These are phyloP conservation scores for Lysiphlebus fabarum DNA, from an alignment of 1,140 invertebrate genomes.

Conservation along the genomic window DNA sequence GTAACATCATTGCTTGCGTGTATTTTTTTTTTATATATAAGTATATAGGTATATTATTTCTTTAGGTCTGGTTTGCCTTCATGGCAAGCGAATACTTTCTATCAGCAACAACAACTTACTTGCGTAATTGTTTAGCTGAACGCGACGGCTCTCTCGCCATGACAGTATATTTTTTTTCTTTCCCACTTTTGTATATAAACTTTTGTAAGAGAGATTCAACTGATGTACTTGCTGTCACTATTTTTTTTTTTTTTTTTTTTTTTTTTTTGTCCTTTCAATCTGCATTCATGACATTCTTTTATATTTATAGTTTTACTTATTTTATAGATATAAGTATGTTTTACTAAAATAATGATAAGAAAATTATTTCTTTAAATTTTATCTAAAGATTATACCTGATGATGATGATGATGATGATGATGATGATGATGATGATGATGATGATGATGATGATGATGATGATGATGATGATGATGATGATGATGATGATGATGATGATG, in stretches of 20 bases:
- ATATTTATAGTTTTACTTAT: too few relatives aligned
- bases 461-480: too few relatives aligned
- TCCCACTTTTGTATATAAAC: not conserved
- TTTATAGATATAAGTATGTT: too few relatives aligned
- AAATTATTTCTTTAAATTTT: too few relatives aligned
- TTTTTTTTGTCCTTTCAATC: conserved; percentile 2
- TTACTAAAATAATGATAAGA: too few relatives aligned
- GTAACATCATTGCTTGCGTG: not conserved
- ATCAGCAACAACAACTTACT: conserved; percentile 10
- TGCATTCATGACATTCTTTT: not conserved
- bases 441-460: too few relatives aligned
- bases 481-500: too few relatives aligned
- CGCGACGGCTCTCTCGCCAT: not conserved
- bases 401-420: too few relatives aligned
- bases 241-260: not conserved
- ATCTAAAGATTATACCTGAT: too few relatives aligned
- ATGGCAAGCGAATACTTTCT: conserved; percentile 16
- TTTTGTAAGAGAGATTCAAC: not conserved
- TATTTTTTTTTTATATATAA: conserved; percentile 8
- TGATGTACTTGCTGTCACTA: conserved; percentile 1
- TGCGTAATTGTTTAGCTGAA: conserved; percentile 16
- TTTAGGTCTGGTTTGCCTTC: conserved; percentile 6
- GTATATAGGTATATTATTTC: conserved; percentile 7
- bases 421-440: too few relatives aligned
- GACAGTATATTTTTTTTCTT: conserved; percentile 3